phyloP scores from a whole-genome alignment of 1,140 invertebrate genomes.

The Plodia interpunctella region DNA sequence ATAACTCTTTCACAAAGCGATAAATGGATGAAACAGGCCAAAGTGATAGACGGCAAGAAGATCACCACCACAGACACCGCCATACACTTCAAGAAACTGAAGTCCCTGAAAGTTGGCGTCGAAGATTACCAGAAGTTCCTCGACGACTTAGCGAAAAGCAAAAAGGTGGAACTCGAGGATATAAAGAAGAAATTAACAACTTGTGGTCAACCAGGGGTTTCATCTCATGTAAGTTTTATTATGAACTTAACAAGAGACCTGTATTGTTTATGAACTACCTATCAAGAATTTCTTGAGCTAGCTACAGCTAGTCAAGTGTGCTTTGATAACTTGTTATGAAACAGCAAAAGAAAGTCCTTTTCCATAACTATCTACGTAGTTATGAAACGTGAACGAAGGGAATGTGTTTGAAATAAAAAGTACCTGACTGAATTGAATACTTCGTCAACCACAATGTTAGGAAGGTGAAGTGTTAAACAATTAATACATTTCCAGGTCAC shows the following conservation, averaged over 20 bases:
- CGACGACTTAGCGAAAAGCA: slow-evolving; percentile 88
- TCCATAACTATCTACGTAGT: no score
- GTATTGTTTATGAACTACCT: no score
- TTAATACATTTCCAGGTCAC: slow-evolving; percentile 67
- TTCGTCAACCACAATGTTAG: no score
- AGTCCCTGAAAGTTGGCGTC: slow-evolving; percentile 83
- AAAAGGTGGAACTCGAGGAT: slow-evolving; percentile 85
- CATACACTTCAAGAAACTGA: slow-evolving; percentile 93
- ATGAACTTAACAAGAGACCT: slow-evolving; percentile 12
- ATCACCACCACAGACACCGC: slow-evolving; percentile 93
- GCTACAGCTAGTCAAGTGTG: no score
- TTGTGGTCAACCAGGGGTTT: slow-evolving; percentile 85
- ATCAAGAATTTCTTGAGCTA: no score
- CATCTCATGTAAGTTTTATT: slow-evolving; percentile 54
- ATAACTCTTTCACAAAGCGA: slow-evolving; percentile 93
- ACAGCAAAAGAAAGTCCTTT: no score
- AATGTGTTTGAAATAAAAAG: no score
- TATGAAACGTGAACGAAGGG: no score
- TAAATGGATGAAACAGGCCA: slow-evolving; percentile 96
- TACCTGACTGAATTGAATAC: no score
- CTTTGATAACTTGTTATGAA: no score
- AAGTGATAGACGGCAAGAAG: slow-evolving; percentile 92
- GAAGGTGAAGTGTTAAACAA: not conserved
- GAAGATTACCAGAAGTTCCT: slow-evolving; percentile 90
- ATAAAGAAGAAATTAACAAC: slow-evolving; percentile 87